Evolutionary conservation across 92 coral and sea anemone genomes (phyloP), one percentile per base, ranked within the genome.

Genomic region (Umimayanthus chanpuru): DNA sequence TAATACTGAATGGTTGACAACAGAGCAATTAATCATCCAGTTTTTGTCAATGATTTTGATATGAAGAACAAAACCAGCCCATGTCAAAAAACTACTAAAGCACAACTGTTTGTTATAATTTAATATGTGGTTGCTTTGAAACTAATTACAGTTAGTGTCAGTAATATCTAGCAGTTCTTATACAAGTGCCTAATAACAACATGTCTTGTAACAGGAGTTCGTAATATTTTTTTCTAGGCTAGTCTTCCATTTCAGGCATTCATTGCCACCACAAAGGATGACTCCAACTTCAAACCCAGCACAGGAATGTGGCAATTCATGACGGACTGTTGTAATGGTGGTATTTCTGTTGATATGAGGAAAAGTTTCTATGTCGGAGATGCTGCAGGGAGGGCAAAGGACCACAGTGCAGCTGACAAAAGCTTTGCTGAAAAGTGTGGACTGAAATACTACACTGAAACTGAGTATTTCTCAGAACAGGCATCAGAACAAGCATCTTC

Each of bases 331-430:
- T 82, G 85, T 56, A 93, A 93, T 73, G 92, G 92, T 28, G 90
- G 82, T 23, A 84, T 84, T 26, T 38, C 41, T 77, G 88, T 93
- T 12, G 88, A 93, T 55, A 77, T 84, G 77, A 53, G 76, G 21
- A 56, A 86, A 29, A 91, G 95, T 78, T 93, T 93, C 85, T 93
- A 80, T 73, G 95, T 93, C 66, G 95, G 95, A 77, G 94, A 93
- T 83, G 95, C 95, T 50, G 95, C 93, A 73, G 95, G 95, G 82
- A 81, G 95, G 73, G 66, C 29, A 47, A 93, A 91, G 44, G 95
- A 93, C 76, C 95, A 91, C 71, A 88, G 95, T 29, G 86, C 87
- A 44, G 84, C 90, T 68, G 95, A 93, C 86, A 91, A 86, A 73
- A 87, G 77, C 49, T 93, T 91, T 89, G 95, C 95, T 10, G 85